A percentile compares a stretch with the other conserved stretches of the same genome.
Conservation (phyloP, 2,113 vertebrate genomes). For the Eurystomus gularis region DNA sequence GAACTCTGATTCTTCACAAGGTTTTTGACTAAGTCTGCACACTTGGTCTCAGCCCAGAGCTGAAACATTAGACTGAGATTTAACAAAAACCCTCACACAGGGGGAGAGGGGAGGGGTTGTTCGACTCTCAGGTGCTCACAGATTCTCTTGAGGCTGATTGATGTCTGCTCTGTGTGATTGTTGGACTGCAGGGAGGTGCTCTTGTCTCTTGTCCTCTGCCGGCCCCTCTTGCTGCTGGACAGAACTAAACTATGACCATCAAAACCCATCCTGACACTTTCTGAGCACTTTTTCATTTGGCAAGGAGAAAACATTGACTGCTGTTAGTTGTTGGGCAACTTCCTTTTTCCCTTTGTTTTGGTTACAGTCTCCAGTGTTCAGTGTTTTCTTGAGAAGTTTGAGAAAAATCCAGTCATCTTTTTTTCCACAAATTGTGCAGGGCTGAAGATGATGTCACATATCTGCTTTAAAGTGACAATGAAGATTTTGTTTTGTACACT, state of each 20-base stretch:
- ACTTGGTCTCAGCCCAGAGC: not conserved
- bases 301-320: not conserved
- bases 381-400: not conserved
- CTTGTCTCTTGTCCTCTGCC: not conserved
- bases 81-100: not conserved
- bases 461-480: not conserved
- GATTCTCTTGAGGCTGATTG: not conserved
- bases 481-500: not conserved
- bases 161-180: not conserved
- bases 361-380: conserved; percentile 14
- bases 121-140: not conserved
- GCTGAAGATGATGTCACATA: not conserved
- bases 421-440: not conserved
- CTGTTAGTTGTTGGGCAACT: not conserved
- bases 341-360: conserved; percentile 23
- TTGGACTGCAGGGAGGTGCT: not conserved
- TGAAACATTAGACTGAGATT: not conserved
- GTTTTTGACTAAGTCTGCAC: not conserved
- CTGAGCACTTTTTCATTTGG: not conserved
- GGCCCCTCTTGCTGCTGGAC: not conserved
- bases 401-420: not conserved
- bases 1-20: not conserved
- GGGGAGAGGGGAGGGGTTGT: not conserved
- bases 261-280: not conserved
- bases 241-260: not conserved